Base-by-base conservation (phyloP, 2,113 vertebrate genomes). In the Hemibagrus wyckioides region DNA sequence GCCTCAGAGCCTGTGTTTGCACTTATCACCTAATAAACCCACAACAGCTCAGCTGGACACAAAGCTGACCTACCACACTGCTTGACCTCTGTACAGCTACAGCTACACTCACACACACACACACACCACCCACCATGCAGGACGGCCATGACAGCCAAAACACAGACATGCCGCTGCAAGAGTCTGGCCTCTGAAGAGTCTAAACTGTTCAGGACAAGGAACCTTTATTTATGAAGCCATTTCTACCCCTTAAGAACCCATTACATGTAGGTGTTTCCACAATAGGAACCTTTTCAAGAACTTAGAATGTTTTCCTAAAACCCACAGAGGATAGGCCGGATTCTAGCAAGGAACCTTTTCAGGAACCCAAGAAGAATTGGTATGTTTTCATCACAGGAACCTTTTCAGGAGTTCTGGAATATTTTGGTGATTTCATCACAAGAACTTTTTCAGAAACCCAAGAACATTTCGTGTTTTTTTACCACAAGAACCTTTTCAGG, bases 61-160 rank as follows among this genome's bases (percentile, higher is more conserved):
- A 87, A 81, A 85, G 19, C 76, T 82, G 93, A 93, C 93, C 92
- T 23, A 92, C 92, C 92, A 86, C 90, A 85, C 8, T 85, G 81
- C 44, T n/a, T 85, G 33, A 87, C 77, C 65, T 50, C 15, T 65
- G 61, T 52, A 50, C 48, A 69, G 41, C 67, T 86, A 59, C 9
- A 44, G 50, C 21, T 59, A 57, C 30, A 50, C 84, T 33, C 57
- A 67, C 82, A 44, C 73, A 56, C 33, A 56, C 67, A 73, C 67
- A 67, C 79, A 65, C 69, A 71, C 52, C 81, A 79, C 61, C 39
- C 61, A 69, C 59, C 61, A 50, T 57, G 82, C 75, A 89, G 63
- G 48, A 83, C 84, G 41, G 76, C 85, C 86, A 86, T 90, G 91
- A 90, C 89, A 91, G 89, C 92, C 86, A 87, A 79, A 36, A 59